Base-by-base conservation (phyloP, 2,113 vertebrate genomes). In the Verasper variegatus region DNA sequence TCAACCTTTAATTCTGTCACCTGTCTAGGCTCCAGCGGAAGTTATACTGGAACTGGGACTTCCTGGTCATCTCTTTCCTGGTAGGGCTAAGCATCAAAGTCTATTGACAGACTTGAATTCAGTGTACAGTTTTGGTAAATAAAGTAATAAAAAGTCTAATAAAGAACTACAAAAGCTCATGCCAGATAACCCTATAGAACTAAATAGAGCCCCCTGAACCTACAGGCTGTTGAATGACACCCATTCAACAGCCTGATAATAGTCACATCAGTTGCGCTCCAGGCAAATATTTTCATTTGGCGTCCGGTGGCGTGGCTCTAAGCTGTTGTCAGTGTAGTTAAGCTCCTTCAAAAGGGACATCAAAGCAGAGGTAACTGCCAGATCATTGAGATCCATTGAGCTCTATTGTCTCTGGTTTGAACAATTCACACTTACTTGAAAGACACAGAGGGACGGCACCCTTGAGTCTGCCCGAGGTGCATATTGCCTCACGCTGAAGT, bases 361-460 rank as follows among this genome's bases (percentile, higher is more conserved):
- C 90, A 94, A 94, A 95, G 93, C 58, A 3, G 57, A 57, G 17
- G 67, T 87, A 91, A 91, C 64, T 55, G 85, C 55, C 1, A 81
- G 64, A 93, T 94, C 86, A 93, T 87, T 84, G 86, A 61, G 74
- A 86, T 90, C 86, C 84, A 91, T 80, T 85, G 84, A 88, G 84
- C 86, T 74, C 88, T 13, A 67, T 90, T 91, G 92, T 92, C 71
- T 81, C 68, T 80, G 63, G 68, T 60, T 72, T 40, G 86, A 82
- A 78, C 67, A 52, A 24, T 91, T 94, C 89, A 75, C 93, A 93
- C 89, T 37, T 76, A 24, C 67, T 49, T 65, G 80, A 74, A 75
- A 93, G 81, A 80, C 55, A 67, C 70, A 11, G 24, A 58, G 62
- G 45, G 40, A 64, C 75, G 92, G 93, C 91, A 91, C 93, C 93